Evolutionary conservation across 2,113 vertebrate species (phyloP).

Genomic region (Gobiocypris rarus): DNA sequence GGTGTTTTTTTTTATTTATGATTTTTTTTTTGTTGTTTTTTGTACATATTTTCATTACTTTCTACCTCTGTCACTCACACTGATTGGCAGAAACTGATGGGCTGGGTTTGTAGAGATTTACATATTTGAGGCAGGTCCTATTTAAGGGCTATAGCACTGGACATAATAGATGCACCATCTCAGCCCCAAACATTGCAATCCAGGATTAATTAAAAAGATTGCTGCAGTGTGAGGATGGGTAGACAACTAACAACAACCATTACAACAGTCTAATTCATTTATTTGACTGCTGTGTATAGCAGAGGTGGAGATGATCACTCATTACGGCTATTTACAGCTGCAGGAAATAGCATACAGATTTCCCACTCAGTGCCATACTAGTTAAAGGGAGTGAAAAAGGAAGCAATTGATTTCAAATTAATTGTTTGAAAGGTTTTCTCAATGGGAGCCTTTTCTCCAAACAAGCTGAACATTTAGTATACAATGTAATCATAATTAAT

Average conservation of each 20-base stretch:
- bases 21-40: too few relatives aligned
- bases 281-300: constrained; percentile 61
- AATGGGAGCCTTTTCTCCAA: constrained; percentile 94
- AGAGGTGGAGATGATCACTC: constrained; percentile 71
- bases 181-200: constrained; percentile 33
- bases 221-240: constrained; percentile 28
- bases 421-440: constrained; percentile 84
- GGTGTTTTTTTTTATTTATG: too few relatives aligned
- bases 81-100: constrained; percentile 41
- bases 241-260: constrained; percentile 58
- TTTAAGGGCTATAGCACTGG: constrained; percentile 35
- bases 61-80: not conserved
- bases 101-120: constrained; percentile 33
- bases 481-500: constrained; percentile 94
- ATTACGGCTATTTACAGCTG: constrained; percentile 64
- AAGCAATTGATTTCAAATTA: constrained; percentile 80
- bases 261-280: constrained; percentile 66
- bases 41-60: not conserved
- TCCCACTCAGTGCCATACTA: constrained; percentile 65
- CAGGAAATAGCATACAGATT: constrained; percentile 63
- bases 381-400: constrained; percentile 65
- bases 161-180: constrained; percentile 43
- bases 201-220: constrained; percentile 48
- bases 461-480: constrained; percentile 80
- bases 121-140: constrained; percentile 52